These are phyloP conservation scores for Barbus barbus DNA, from an alignment of 2,113 vertebrate species.

Conservation along the genomic window DNA sequence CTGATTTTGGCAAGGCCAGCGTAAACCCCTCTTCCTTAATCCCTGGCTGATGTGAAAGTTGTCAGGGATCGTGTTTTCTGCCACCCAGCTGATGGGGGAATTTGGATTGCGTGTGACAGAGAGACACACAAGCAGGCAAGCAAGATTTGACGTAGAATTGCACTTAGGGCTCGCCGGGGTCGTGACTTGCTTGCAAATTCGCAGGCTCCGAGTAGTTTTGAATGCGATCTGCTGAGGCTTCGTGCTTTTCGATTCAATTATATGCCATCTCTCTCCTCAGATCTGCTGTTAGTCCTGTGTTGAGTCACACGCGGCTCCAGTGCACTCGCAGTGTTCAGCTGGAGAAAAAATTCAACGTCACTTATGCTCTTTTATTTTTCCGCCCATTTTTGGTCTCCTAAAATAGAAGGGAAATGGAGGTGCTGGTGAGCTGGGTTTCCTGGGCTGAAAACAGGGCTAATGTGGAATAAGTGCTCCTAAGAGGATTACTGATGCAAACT, in stretches of 20 bases:
- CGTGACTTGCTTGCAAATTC: conserved; percentile 74
- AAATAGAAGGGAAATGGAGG: conserved; percentile 62
- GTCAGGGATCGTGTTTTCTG: conserved; percentile 72
- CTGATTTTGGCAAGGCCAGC: conserved; percentile 70
- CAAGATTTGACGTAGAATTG: conserved; percentile 70
- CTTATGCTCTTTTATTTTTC: conserved; percentile 65
- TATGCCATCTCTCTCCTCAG: conserved; percentile 62
- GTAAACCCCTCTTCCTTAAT: conserved; percentile 76
- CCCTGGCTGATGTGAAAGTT: conserved; percentile 74
- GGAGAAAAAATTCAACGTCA: conserved; percentile 67
- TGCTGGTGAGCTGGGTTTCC: conserved; percentile 58
- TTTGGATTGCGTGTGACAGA: conserved; percentile 69
- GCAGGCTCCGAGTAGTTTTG: conserved; percentile 61
- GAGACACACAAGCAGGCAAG: conserved; percentile 66
- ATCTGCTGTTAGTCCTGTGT: conserved; percentile 68
- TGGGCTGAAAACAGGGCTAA: conserved; percentile 66
- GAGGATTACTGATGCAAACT: conserved; percentile 62
- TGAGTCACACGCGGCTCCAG: conserved; percentile 65
- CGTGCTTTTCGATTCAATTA: conserved; percentile 74
- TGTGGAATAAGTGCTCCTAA: conserved; percentile 67
- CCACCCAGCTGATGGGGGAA: conserved; percentile 68
- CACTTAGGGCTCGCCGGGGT: conserved; percentile 63
- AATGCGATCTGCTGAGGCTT: conserved; percentile 63
- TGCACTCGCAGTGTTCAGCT: conserved; percentile 58
- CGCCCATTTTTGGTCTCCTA: conserved; percentile 47